Percentiles rank a stretch among this genome's conserved stretches.
phyloP scores from a whole-genome alignment of 1,140 invertebrate genomes.

The Bombus impatiens region DNA sequence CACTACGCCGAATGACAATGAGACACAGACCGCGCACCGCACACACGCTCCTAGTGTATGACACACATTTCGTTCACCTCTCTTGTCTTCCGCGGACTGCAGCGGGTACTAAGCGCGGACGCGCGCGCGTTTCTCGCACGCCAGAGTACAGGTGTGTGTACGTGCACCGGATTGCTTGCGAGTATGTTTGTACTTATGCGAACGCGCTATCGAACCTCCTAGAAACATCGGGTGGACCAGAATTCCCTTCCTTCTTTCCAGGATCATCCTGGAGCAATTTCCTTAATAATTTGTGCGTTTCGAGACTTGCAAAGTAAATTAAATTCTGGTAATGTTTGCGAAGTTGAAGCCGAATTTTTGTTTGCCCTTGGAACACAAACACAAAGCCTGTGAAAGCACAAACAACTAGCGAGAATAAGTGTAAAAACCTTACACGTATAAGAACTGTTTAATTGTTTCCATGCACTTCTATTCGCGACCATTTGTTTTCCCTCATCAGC shows the following conservation, averaged over 20 bases:
- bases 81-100: constrained; percentile 62
- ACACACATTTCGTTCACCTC: constrained; percentile 72
- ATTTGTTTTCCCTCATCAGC: not conserved
- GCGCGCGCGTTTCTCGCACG: constrained; percentile 3
- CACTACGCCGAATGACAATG: constrained; percentile 67
- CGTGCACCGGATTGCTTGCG: not conserved
- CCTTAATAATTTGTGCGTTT: not conserved
- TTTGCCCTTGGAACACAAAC: not conserved
- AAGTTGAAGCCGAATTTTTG: not conserved
- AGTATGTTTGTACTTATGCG: not conserved
- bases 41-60: constrained; percentile 62
- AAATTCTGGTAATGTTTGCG: not conserved
- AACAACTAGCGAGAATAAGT: not conserved
- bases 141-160: constrained; percentile 9
- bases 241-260: not conserved
- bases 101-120: constrained; percentile 26
- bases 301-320: no score
- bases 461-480: not conserved
- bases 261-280: not conserved
- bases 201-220: constrained; percentile 61
- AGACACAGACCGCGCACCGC: constrained; percentile 44
- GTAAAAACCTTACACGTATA: not conserved
- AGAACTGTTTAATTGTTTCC: constrained; percentile 10
- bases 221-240: constrained; percentile 70
- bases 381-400: not conserved